These are phyloP conservation scores for Ptilodon capucinus DNA, from an alignment of 2,888 invertebrate genomes.

Conservation along the genomic window DNA sequence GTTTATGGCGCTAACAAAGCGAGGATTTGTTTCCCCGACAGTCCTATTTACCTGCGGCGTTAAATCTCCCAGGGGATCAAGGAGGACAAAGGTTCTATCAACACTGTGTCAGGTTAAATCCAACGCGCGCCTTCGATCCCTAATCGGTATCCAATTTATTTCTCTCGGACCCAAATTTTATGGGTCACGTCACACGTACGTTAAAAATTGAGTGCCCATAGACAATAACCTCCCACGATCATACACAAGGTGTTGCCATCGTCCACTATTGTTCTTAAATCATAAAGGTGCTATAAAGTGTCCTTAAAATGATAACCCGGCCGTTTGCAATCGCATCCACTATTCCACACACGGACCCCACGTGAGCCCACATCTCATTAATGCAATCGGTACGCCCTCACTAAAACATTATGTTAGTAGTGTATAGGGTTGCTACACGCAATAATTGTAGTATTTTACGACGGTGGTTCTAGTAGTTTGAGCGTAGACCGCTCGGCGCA, in stretches of 20 bases:
- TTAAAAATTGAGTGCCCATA: conserved; percentile 15
- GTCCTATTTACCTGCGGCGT: conserved; percentile 48
- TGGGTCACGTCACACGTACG: conserved; percentile 26
- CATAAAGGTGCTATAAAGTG: conserved; percentile 64
- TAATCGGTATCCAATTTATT: conserved; percentile 34
- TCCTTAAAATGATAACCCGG: conserved; percentile 58
- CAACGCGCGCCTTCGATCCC: conserved; percentile 19
- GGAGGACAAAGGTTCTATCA: conserved; percentile 41
- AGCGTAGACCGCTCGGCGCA: too few relatives aligned
- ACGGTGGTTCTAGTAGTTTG: too few relatives aligned
- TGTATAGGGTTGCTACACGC: too few relatives aligned
- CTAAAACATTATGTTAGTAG: conserved; percentile 70
- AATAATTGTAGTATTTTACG: too few relatives aligned
- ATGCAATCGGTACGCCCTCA: conserved; percentile 77
- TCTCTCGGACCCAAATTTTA: conserved; percentile 19
- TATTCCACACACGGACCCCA: conserved; percentile 72
- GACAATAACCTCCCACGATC: conserved; percentile 30
- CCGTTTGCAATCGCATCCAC: conserved; percentile 61
- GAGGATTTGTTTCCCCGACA: conserved; percentile 36
- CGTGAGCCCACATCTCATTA: conserved; percentile 78
- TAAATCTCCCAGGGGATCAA: conserved; percentile 48
- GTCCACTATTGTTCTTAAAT: conserved; percentile 68
- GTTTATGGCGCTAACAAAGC: conserved; percentile 8
- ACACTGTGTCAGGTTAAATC: conserved; percentile 43
- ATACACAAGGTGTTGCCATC: conserved; percentile 51